Evolutionary conservation across 2,888 invertebrate species (phyloP).

Genomic region (Phrixothrix hirtus): DNA sequence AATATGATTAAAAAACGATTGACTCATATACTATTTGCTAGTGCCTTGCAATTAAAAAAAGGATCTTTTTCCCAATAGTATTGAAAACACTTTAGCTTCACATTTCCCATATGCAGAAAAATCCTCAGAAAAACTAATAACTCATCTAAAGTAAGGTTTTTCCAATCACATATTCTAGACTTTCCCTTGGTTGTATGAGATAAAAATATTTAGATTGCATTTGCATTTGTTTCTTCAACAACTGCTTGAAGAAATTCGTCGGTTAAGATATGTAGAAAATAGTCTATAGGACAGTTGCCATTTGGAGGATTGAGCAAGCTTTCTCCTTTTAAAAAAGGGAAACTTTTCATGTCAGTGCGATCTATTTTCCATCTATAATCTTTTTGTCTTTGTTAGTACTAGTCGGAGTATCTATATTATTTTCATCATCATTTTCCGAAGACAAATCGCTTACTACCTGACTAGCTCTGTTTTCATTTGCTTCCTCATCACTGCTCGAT

Average conservation of each 20-base stretch:
- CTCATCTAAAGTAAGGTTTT: not conserved
- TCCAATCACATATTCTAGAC: constrained; percentile 1
- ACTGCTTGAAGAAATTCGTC: constrained; percentile 1
- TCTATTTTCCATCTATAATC: too few relatives aligned
- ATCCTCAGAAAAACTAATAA: not conserved
- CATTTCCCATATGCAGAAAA: too few relatives aligned
- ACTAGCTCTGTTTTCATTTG: not conserved
- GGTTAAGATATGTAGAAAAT: too few relatives aligned
- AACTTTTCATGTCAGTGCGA: not conserved
- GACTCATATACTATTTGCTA: too few relatives aligned
- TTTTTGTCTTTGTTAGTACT: not conserved
- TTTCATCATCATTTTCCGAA: not conserved
- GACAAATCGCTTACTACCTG: too few relatives aligned
- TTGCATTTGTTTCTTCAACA: too few relatives aligned
- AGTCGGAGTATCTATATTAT: constrained; percentile 1
- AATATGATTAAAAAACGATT: too few relatives aligned
- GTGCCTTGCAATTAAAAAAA: not conserved
- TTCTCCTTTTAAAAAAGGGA: constrained; percentile 1
- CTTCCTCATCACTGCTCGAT: too few relatives aligned
- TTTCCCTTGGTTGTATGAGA: too few relatives aligned
- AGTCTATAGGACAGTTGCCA: constrained; percentile 5
- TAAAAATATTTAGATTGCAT: not conserved
- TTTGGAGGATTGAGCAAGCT: not conserved
- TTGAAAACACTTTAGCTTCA: too few relatives aligned
- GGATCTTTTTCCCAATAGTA: constrained; percentile 7